Conservation (phyloP, 30 jellyfish, hydroid and myxozoan genomes). For the Aurelia sp. region DNA sequence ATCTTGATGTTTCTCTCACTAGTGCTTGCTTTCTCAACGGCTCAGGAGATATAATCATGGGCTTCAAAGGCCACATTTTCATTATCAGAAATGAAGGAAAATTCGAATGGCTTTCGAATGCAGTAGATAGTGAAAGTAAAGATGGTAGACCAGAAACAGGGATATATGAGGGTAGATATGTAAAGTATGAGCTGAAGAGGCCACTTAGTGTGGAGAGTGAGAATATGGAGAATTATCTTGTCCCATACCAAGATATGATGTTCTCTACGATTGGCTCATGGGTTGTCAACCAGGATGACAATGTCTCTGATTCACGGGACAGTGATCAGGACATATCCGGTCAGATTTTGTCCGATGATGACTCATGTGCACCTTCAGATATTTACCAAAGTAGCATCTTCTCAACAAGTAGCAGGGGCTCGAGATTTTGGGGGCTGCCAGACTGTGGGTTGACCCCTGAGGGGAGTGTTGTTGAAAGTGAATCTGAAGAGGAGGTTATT, state of each 20-base stretch:
- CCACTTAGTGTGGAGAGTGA: constrained; percentile 49
- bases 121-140: neutral
- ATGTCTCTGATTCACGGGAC: neutral
- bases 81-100: constrained; percentile 25
- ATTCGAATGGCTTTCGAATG: constrained; percentile 33
- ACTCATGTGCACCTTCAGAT: constrained; percentile 52
- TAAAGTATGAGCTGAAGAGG: constrained; percentile 46
- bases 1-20: constrained; percentile 38
- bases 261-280: constrained; percentile 62
- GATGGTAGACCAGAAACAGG: constrained; percentile 33
- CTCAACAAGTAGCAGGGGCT: constrained; percentile 29
- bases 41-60: constrained; percentile 56
- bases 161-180: constrained; percentile 56
- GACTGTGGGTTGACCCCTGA: constrained; percentile 60
- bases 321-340: neutral
- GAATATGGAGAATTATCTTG: constrained; percentile 67
- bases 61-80: constrained; percentile 57
- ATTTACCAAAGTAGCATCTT: constrained; percentile 60
- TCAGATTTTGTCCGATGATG: constrained; percentile 35
- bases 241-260: constrained; percentile 70
- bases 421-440: constrained; percentile 46
- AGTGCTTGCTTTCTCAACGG: constrained; percentile 68
- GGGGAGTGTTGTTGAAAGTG: constrained; percentile 16
- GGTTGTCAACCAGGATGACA: constrained; percentile 40
- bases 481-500: neutral